Evolutionary conservation across 2,888 invertebrate species (phyloP).

Genomic region (Lasioglossum oenotherae): DNA sequence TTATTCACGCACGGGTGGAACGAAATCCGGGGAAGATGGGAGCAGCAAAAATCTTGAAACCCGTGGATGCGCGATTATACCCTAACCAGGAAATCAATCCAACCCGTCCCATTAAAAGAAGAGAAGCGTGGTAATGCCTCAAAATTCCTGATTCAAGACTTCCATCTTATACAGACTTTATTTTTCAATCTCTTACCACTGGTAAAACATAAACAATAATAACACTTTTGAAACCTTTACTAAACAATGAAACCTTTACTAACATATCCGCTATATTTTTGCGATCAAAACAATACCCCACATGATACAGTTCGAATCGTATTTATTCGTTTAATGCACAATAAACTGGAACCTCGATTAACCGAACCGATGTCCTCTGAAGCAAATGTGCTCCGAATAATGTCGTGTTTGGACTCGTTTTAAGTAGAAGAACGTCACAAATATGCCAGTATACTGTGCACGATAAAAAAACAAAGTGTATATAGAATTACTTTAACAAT

Average conservation of each 20-base stretch:
- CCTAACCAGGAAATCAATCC: neutral
- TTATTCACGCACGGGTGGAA: constrained; percentile 42
- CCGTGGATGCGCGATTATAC: constrained; percentile 21
- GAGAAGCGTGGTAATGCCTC: neutral
- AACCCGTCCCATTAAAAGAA: neutral
- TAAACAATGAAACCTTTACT: neutral
- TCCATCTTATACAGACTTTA: neutral
- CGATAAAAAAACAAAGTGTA: neutral
- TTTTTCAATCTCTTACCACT: too few relatives aligned
- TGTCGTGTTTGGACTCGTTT: neutral
- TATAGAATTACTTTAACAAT: neutral
- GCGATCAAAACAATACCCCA: neutral
- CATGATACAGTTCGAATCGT: neutral
- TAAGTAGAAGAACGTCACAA: neutral
- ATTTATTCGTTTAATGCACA: neutral
- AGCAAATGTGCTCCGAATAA: neutral
- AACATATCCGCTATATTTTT: neutral
- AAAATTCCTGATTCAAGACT: too few relatives aligned
- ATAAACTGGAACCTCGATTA: neutral
- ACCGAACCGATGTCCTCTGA: neutral
- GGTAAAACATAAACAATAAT: neutral
- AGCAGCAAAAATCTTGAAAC: constrained; percentile 22
- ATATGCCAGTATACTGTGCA: neutral
- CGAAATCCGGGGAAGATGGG: constrained; percentile 36
- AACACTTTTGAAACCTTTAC: neutral